Conservation (phyloP, 2,113 vertebrate species). For the Hippoglossus stenolepis region DNA sequence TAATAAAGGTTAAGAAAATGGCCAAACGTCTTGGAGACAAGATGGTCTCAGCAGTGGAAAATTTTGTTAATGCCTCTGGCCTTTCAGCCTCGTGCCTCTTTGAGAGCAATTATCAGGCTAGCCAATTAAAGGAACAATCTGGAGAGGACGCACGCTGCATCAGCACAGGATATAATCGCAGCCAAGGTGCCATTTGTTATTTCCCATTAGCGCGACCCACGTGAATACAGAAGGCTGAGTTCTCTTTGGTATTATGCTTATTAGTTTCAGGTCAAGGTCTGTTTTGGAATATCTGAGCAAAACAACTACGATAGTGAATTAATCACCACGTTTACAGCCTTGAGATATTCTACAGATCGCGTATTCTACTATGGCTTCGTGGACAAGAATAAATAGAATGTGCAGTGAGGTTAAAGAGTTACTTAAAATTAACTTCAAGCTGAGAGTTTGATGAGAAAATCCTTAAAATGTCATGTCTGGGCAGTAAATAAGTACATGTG, state of each 20-base stretch:
- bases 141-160: conserved; percentile 30
- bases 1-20: conserved; percentile 65
- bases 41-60: conserved; percentile 41
- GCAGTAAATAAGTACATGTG: background rate
- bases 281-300: conserved; percentile 13
- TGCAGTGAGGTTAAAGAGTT: background rate
- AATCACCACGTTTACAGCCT: background rate
- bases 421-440: background rate
- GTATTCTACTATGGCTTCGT: background rate
- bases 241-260: conserved; percentile 1
- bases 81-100: conserved; percentile 15
- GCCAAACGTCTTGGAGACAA: conserved; percentile 43
- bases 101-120: conserved; percentile 60
- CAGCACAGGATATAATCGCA: conserved; percentile 39
- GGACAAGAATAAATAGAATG: background rate
- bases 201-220: conserved; percentile 15
- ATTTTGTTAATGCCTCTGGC: conserved; percentile 23
- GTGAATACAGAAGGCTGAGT: conserved; percentile 1
- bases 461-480: background rate
- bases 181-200: conserved; percentile 14
- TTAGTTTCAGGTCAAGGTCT: conserved; percentile 24
- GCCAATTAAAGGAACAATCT: conserved; percentile 62
- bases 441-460: background rate
- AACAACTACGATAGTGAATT: background rate
- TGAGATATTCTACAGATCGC: background rate